Base-by-base conservation (phyloP, 2,797 vertebrate species). In the Pempheris klunzingeri region DNA sequence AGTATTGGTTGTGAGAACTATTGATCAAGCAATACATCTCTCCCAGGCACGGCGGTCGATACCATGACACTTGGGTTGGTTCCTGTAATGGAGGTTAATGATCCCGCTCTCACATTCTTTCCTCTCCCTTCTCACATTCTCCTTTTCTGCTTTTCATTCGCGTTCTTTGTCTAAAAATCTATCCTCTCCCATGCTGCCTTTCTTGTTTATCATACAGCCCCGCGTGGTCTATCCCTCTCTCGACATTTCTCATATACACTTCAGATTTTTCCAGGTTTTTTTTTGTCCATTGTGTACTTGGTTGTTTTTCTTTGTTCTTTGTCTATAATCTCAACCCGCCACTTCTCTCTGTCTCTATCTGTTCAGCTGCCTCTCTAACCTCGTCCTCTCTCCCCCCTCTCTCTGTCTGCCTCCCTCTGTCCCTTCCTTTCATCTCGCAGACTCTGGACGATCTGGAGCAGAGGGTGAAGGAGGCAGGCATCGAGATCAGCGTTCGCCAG, bases 401-500 rank as follows among this genome's bases (percentile, higher is more conserved):
- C 26, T 41, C 70, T 55, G 22, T 71, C 71, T 80, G 46, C 30
- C 50, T 62, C 61, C 58, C 28, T 54, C 62, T 54, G 71, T 85
- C 83, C 73, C 80, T 58, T 60, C 69, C 83, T 91, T 86, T 88
- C 87, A 88, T 88, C 79, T 86, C 1, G 4, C 87, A 99, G 97
- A 99, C 97, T 49, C 92, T 98, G 84, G 97, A 98, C 38, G 97
- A 99, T 91, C 91, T 99, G 80, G 97, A 98, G 88, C 94, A 99
- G 82, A 94, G 97, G 68, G 93, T 95, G 88, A 97, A 97, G 86
- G 97, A 98, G 84, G 97, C 97, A 3, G 96, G 96, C 22, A 97
- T 99, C 9, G 97, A 99, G 93, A 98, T 99, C 90, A 98, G 97
- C 26, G 98, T 98, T 86, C 95, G 97, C 24, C 97, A 98, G 91